phyloP scores from a whole-genome alignment of 2,888 invertebrate genomes.

The Parnassius mnemosyne region DNA sequence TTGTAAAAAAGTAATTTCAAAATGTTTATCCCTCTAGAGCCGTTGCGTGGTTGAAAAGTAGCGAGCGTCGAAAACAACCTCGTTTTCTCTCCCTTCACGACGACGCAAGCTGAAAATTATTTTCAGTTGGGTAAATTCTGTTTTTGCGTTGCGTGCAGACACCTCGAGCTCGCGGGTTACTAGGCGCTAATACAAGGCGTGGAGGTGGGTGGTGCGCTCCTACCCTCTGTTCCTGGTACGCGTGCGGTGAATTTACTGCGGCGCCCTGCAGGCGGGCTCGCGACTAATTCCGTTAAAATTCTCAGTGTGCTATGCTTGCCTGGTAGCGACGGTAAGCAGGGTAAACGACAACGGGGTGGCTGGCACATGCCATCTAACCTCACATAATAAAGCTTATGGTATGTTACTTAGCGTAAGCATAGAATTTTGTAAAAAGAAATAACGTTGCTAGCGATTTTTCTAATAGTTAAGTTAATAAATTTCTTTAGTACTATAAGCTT shows the following conservation, averaged over 20 bases:
- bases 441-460: not conserved
- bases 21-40: conserved; percentile 13
- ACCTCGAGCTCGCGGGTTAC: conserved; percentile 59
- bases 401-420: conserved; percentile 2
- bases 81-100: conserved; percentile 12
- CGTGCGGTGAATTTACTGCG: conserved; percentile 72
- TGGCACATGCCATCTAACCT: conserved; percentile 23
- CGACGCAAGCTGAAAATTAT: conserved; percentile 32
- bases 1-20: conserved; percentile 20
- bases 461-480: not conserved
- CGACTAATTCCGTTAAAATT: conserved; percentile 80
- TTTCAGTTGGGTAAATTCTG: conserved; percentile 51
- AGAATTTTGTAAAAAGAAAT: not conserved
- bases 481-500: too few relatives aligned
- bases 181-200: conserved; percentile 64
- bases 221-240: conserved; percentile 43
- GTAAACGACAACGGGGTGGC: conserved; percentile 38
- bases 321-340: conserved; percentile 62
- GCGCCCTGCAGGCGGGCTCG: conserved; percentile 75
- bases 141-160: conserved; percentile 73
- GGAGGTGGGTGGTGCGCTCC: conserved; percentile 59
- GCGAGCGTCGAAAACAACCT: conserved; percentile 20
- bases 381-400: conserved; percentile 7
- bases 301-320: conserved; percentile 70
- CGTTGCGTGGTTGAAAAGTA: conserved; percentile 16